These are phyloP conservation scores for Ptyas mucosa DNA, from an alignment of 2,113 vertebrate genomes.

Conservation along the genomic window DNA sequence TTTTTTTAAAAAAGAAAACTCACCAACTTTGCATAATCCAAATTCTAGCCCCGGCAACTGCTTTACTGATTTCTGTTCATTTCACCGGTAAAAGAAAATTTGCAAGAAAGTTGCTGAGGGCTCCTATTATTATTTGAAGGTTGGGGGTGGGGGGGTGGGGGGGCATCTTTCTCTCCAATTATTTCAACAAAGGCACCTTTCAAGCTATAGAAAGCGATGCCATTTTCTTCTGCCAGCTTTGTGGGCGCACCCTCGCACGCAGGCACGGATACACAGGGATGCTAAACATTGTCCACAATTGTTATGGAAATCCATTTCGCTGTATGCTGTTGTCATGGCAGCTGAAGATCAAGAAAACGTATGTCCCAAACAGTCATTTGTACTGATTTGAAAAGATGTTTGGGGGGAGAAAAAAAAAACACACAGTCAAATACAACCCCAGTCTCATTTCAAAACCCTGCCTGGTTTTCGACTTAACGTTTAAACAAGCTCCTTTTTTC, in stretches of 20 bases:
- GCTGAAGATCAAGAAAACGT: conserved; percentile 63
- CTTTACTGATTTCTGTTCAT: conserved; percentile 13
- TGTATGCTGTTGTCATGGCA: conserved; percentile 67
- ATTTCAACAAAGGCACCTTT: conserved; percentile 60
- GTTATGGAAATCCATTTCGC: conserved; percentile 70
- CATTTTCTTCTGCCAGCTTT: conserved; percentile 54
- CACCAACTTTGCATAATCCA: background rate
- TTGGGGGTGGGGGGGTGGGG: background rate
- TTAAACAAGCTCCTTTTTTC: conserved; percentile 29
- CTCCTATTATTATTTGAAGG: conserved; percentile 36
- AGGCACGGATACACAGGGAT: conserved; percentile 23
- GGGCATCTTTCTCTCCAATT: conserved; percentile 55
- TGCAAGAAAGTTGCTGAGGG: background rate
- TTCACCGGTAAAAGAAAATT: conserved; percentile 6
- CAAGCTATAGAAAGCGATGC: conserved; percentile 49
- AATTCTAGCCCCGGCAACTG: background rate
- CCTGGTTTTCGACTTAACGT: conserved; percentile 35
- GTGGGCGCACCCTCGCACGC: conserved; percentile 22
- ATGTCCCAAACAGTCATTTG: conserved; percentile 51
- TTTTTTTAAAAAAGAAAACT: background rate
- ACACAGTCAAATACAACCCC: conserved; percentile 41
- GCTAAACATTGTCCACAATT: conserved; percentile 61
- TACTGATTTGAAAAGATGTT: conserved; percentile 59
- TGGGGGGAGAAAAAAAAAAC: conserved; percentile 22
- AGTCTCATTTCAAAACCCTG: conserved; percentile 48